Evolutionary conservation across 2,888 invertebrate genomes (phyloP).

Genomic region (Lasioglossum villosulum): DNA sequence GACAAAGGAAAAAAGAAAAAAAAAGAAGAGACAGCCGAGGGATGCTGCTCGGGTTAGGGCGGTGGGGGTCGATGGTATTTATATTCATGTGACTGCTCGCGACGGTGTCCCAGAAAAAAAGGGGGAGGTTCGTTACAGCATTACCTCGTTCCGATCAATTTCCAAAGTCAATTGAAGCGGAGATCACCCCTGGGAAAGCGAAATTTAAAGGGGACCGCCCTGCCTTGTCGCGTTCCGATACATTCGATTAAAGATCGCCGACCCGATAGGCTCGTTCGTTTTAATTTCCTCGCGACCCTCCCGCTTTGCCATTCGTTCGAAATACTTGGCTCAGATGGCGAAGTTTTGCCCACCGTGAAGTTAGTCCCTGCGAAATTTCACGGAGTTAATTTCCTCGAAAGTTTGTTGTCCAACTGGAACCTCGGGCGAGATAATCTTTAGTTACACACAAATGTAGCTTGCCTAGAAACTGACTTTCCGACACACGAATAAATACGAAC

Average conservation of each 20-base stretch:
- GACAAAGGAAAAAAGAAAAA: not conserved
- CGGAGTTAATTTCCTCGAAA: not conserved
- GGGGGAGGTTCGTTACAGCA: constrained; percentile 64
- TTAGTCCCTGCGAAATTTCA: not conserved
- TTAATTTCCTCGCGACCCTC: constrained; percentile 26
- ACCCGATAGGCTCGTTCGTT: constrained; percentile 26
- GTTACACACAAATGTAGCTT: not conserved
- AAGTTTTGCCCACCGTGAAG: not conserved
- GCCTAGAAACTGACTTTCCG: not conserved
- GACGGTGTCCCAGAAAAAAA: constrained; percentile 49
- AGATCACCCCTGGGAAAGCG: constrained; percentile 55
- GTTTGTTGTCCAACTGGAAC: not conserved
- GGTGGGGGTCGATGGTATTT: constrained; percentile 50
- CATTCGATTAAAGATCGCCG: constrained; percentile 33
- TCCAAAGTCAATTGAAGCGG: constrained; percentile 70
- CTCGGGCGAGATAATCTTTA: not conserved
- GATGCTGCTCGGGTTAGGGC: not conserved
- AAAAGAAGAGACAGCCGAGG: not conserved
- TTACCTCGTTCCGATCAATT: constrained; percentile 74
- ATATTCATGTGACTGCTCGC: constrained; percentile 62
- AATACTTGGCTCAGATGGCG: not conserved
- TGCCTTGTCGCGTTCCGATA: constrained; percentile 38
- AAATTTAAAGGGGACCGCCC: constrained; percentile 53
- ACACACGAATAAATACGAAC: not conserved
- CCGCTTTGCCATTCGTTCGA: not conserved